Percentiles rank a stretch among this genome's conserved stretches.
Conservation (phyloP, 2,888 invertebrate genomes). For the Lamproptera curius region DNA sequence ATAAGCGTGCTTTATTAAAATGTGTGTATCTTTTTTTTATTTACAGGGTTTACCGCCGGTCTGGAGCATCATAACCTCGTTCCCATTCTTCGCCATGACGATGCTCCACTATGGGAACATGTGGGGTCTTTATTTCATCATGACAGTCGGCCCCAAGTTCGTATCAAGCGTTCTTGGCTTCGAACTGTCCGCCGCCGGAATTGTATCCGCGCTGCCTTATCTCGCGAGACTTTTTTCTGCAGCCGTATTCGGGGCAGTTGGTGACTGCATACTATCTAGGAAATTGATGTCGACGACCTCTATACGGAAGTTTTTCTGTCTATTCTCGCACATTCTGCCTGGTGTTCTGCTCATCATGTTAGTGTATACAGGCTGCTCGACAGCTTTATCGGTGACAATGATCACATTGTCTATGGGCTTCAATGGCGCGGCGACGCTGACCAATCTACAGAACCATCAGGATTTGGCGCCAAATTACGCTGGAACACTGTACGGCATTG, state of each 20-base stretch:
- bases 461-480: constrained; percentile 89
- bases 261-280: constrained; percentile 77
- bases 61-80: constrained; percentile 77
- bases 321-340: constrained; percentile 79
- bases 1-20: too few relatives aligned
- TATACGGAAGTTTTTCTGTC: constrained; percentile 81
- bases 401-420: constrained; percentile 83
- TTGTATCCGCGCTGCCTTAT: constrained; percentile 84
- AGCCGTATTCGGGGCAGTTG: constrained; percentile 83
- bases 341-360: constrained; percentile 72
- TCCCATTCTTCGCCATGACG: constrained; percentile 83
- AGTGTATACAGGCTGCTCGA: constrained; percentile 81
- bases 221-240: constrained; percentile 83
- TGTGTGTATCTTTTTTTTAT: constrained; percentile 22
- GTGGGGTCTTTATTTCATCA: constrained; percentile 86
- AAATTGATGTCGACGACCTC: constrained; percentile 60
- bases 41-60: constrained; percentile 83
- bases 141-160: constrained; percentile 87
- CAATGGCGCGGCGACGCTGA: constrained; percentile 80
- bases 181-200: constrained; percentile 83
- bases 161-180: constrained; percentile 85
- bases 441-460: constrained; percentile 82
- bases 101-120: constrained; percentile 86
- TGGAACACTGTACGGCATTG: constrained; percentile 87
- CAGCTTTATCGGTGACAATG: constrained; percentile 78